Base-by-base conservation (phyloP, 2,113 vertebrate genomes). In the Ahaetulla prasina region DNA sequence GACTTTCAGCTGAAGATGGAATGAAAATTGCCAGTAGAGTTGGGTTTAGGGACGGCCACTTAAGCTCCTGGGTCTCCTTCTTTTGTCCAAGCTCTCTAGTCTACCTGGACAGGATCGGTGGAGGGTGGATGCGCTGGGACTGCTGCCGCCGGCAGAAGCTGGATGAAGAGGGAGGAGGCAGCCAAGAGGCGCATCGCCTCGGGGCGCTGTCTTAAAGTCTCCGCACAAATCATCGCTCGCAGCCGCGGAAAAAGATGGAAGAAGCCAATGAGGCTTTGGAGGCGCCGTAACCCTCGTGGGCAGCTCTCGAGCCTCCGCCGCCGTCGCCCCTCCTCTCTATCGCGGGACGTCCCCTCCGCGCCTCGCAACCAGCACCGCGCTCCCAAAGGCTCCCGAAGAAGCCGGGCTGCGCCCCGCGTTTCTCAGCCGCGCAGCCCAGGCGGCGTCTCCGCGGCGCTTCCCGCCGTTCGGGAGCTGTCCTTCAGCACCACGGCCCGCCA, bases 401-500 rank as follows among this genome's bases (percentile, higher is more conserved):
- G 63, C n/a, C 63, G 63, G 63, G 6, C n/a, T 14, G n/a, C 63
- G 63, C 14, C 4, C n/a, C 5, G 14, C 63, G 5, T 2, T 68
- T 14, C 60, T 14, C 60, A 4, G 27, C 27, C 57, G 57, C 27
- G 27, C 27, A 3, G 74, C 39, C 8, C 8, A 9, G 84, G 3
- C 27, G 23, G 90, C 23, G 20, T 12, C 63, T 8, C 45, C 22
- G 43, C 84, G 9, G 84, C 43, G 43, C 43, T 25, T 25, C 7
- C 43, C 43, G 11, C 18, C 84, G 1, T 12, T 10, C 74, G 16
- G 95, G 94, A 93, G 95, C 95, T 96, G 95, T 95, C 92, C 93
- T 93, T 95, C 94, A 96, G 95, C 95, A 94, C 95, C 95, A 63
- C 90, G 88, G 92, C 16, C 25, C 25, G 22, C 23, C 10, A 2